Base-by-base conservation (phyloP, 2,113 vertebrate genomes). In the Lanius collurio region DNA sequence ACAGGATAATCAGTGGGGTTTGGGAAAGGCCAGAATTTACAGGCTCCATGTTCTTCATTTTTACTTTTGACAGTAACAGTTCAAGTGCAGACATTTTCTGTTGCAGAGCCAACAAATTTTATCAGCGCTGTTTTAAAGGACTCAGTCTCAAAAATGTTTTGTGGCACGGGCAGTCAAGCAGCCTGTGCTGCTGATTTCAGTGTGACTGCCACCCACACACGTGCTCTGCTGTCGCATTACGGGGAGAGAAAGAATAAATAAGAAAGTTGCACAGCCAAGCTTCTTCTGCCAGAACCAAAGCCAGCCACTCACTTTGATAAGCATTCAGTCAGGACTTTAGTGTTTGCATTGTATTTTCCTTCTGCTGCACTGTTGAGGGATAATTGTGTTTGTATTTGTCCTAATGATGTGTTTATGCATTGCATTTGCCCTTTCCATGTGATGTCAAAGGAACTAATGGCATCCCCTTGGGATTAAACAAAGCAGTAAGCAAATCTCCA, bases 351-450 rank as follows among this genome's bases (percentile, higher is more conserved):
- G 21, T 63, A 47, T 91, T 94, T 90, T 90, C 46, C 67, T 87
- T 83, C 71, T 87, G 74, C 35, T 46, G n/a, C 37, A 22, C 62
- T 68, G n/a, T 8, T 67, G 80, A 75, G 39, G 35, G 52, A 92
- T 87, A 91, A 87, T 39, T 55, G 63, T 76, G 78, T 85, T 94
- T 95, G 78, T 87, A 67, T 89, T 93, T 91, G 78, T 85, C 55
- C 59, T 91, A 94, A 90, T 93, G 70, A 89, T 73, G 70, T 44
- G 65, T 91, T 84, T 87, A 89, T 83, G 42, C 10, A 1, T 69
- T 59, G 65, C 33, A 30, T 60, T 93, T 88, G 79, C 71, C 79
- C 79, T 94, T 88, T 90, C 63, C 76, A 42, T 64, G 39, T 47
- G 84, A 77, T 89, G 76, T 41, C 64, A 55, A 90, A 86, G 55